A percentile compares a stretch with the other conserved stretches of the same genome.
phyloP scores from a whole-genome alignment of 2,888 invertebrate species.

The Chymomyza caudatula region DNA sequence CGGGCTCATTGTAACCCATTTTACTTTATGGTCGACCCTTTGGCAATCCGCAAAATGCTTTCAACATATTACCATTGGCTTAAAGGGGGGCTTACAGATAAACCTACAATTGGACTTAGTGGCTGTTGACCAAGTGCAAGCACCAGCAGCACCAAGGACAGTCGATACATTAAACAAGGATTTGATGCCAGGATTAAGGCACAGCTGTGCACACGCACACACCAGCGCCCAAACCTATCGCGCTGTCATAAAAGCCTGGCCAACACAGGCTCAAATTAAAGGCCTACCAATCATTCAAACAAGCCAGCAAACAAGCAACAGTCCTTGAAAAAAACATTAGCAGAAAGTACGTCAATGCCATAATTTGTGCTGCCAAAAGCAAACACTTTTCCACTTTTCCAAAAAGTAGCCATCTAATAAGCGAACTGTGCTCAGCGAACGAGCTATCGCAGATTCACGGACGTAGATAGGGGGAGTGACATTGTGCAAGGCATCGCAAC shows the following conservation, averaged over 20 bases:
- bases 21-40: not conserved
- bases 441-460: not conserved
- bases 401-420: conserved; percentile 22
- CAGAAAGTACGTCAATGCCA: conserved; percentile 34
- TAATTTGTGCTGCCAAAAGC: conserved; percentile 68
- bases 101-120: not conserved
- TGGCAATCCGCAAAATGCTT: conserved; percentile 4
- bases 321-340: conserved; percentile 35
- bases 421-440: conserved; percentile 33
- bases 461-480: not conserved
- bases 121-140: not conserved
- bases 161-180: conserved; percentile 36
- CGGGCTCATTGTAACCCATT: not conserved
- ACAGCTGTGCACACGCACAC: not conserved
- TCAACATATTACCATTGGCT: conserved; percentile 14
- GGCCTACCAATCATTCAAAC: not conserved
- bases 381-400: conserved; percentile 26
- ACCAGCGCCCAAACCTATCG: not conserved
- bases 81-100: conserved; percentile 21
- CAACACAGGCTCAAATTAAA: conserved; percentile 36
- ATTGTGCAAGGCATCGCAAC: too few relatives aligned
- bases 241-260: conserved; percentile 17
- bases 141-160: not conserved
- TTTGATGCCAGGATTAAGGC: conserved; percentile 22
- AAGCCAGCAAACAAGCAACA: not conserved